Base-by-base conservation (phyloP, 2,113 vertebrate genomes). In the Lepisosteus osseus region DNA sequence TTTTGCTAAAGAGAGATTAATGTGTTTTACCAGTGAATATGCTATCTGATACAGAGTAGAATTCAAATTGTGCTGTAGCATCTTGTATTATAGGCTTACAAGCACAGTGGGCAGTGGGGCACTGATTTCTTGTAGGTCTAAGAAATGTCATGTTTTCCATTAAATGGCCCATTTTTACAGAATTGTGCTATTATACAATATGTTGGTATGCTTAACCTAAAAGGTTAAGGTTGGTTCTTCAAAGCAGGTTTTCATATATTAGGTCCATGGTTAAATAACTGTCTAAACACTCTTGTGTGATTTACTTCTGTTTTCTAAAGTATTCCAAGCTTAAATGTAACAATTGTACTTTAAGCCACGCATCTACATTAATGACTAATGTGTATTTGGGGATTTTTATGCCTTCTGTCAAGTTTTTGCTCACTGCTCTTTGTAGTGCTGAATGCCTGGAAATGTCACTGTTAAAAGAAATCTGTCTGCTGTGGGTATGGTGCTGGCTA, bases 211-310 rank as follows among this genome's bases (percentile, higher is more conserved):
- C 11, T 62, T 17, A 15, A 47, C 47, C n/a, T 56, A 15, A 15
- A 72, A 11, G 51, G 15, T 44, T 68, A 67, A 40, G 56, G 17
- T 61, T n/a, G 68, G 15, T 62, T 70, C n/a, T 29, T 15, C 57
- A 61, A 70, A 67, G n/a, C 64, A 40, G 42, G 65, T 72, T n/a
- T 55, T 15, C 42, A 72, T 43, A 54, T 44, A 40, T 14, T 54
- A 57, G 17, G 14, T 17, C 3, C 47, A 54, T 54, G 63, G 45
- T 40, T 61, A 54, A 54, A 54, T 29, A 29, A 47, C 3, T 14
- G 14, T 15, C 47, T 54, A 67, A 73, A 73, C 56, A 47, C 65
- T 45, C 47, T 51, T 51, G 47, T 51, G 47, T 5, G 47, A 51
- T 51, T 9, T 51, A 51, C 9, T 54, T 59, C 2, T 40, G 7